Percentiles rank a stretch among this genome's conserved stretches.
Evolutionary conservation across 1,140 invertebrate species (phyloP).

Genomic region (Catajapyx aquilonaris): DNA sequence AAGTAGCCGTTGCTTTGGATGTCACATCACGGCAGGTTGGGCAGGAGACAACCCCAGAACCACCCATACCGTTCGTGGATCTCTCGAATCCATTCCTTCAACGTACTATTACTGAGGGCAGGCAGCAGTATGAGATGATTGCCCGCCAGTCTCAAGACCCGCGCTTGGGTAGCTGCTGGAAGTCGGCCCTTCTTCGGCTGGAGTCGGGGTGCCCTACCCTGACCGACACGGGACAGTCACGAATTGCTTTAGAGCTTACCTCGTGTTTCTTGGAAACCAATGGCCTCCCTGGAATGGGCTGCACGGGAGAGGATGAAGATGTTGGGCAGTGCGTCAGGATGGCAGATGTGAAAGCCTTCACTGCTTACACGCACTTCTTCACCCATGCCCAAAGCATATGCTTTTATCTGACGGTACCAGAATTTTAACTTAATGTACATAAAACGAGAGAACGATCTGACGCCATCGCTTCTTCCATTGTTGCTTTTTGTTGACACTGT

Average conservation of each 20-base stretch:
- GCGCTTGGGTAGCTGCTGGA: constrained; percentile 39
- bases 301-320: constrained; percentile 15
- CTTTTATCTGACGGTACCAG: constrained; percentile 38
- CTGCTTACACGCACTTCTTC: constrained; percentile 40
- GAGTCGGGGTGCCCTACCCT: constrained; percentile 31
- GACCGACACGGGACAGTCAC: constrained; percentile 33
- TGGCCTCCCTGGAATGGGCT: constrained; percentile 30
- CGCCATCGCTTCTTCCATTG: too few relatives aligned
- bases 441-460: too few relatives aligned
- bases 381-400: constrained; percentile 45
- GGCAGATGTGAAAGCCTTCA: constrained; percentile 33
- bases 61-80: too few relatives aligned
- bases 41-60: too few relatives aligned
- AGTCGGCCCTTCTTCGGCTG: constrained; percentile 26
- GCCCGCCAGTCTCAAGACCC: constrained; percentile 20
- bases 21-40: too few relatives aligned
- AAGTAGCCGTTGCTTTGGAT: too few relatives aligned
- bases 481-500: too few relatives aligned
- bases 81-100: too few relatives aligned
- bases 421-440: too few relatives aligned
- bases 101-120: too few relatives aligned
- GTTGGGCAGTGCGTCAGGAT: constrained; percentile 28
- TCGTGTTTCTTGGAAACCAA: constrained; percentile 42
- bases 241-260: constrained; percentile 35
- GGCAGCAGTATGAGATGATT: constrained; percentile 15